Conservation (phyloP, 1,140 invertebrate genomes). For the Paramacrobiotus metropolitanus region DNA sequence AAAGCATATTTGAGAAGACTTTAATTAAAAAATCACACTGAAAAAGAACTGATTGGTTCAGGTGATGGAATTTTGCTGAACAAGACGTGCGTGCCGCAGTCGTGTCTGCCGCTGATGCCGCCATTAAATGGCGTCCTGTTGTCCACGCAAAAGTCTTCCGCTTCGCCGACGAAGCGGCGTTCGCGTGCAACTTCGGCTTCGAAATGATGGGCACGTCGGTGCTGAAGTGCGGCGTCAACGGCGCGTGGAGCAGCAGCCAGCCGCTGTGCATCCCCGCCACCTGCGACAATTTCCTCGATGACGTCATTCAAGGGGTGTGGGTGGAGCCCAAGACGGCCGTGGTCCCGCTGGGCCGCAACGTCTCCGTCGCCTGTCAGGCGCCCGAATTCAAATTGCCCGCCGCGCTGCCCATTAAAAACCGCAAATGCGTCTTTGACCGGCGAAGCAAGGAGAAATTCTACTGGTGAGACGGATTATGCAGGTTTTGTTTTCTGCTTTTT, state of each 20-base stretch:
- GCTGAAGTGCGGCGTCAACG: constrained; percentile 62
- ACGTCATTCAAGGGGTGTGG: constrained; percentile 34
- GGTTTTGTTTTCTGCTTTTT: neutral
- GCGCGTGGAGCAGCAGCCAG: constrained; percentile 72
- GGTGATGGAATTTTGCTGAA: constrained; percentile 70
- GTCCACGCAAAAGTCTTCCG: constrained; percentile 54
- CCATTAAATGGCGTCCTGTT: constrained; percentile 72
- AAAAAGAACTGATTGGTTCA: too few relatives aligned
- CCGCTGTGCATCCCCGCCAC: constrained; percentile 40
- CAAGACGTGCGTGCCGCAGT: constrained; percentile 78
- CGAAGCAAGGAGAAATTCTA: neutral
- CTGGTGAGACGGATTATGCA: neutral
- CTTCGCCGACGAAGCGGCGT: constrained; percentile 66
- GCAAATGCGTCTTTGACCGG: neutral
- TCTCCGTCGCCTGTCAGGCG: neutral
- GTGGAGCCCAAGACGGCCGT: neutral
- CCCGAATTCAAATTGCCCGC: neutral
- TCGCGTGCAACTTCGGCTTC: constrained; percentile 86
- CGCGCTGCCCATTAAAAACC: neutral
- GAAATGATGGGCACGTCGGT: constrained; percentile 59
- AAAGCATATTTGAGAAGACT: too few relatives aligned
- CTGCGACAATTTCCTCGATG: constrained; percentile 20
- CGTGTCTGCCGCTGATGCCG: constrained; percentile 46
- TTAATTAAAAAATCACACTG: too few relatives aligned
- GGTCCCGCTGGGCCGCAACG: neutral